Evolutionary conservation across 1,140 invertebrate species (phyloP).

Genomic region (Prorops nasuta): DNA sequence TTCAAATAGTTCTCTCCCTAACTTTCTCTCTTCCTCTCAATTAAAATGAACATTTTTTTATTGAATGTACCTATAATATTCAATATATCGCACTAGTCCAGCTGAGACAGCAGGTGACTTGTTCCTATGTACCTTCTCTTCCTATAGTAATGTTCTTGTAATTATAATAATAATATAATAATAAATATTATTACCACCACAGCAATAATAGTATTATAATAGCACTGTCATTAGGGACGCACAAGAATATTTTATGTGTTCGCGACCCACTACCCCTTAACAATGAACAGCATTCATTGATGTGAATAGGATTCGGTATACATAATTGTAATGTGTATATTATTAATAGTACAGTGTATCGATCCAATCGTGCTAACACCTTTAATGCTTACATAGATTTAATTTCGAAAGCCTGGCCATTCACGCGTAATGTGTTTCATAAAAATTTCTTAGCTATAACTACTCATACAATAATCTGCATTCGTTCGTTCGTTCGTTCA

Average conservation of each 20-base stretch:
- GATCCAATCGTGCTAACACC: constrained; percentile 11
- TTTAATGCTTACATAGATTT: constrained; percentile 16
- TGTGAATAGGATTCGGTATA: constrained; percentile 30
- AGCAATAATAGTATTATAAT: constrained; percentile 43
- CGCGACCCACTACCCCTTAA: constrained; percentile 33
- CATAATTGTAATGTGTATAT: constrained; percentile 19
- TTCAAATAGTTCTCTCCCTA: not conserved
- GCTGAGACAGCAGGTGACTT: constrained; percentile 23
- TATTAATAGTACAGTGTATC: constrained; percentile 26
- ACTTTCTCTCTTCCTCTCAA: constrained; percentile 14
- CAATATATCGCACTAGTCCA: constrained; percentile 28
- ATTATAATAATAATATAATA: constrained; percentile 42
- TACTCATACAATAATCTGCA: constrained; percentile 14
- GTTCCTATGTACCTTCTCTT: constrained; percentile 22
- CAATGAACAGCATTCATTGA: constrained; percentile 33
- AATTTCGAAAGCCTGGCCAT: constrained; percentile 23
- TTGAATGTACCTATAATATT: constrained; percentile 24
- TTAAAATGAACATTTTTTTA: constrained; percentile 37
- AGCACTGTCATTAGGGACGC: constrained; percentile 38
- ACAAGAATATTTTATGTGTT: constrained; percentile 27
- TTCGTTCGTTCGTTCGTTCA: not conserved
- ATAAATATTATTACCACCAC: constrained; percentile 48
- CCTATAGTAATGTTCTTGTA: constrained; percentile 30
- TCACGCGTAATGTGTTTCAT: constrained; percentile 10
- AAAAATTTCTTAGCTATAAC: constrained; percentile 21